phyloP scores from a whole-genome alignment of 2,888 invertebrate genomes.

The Ornithoptera priamus region DNA sequence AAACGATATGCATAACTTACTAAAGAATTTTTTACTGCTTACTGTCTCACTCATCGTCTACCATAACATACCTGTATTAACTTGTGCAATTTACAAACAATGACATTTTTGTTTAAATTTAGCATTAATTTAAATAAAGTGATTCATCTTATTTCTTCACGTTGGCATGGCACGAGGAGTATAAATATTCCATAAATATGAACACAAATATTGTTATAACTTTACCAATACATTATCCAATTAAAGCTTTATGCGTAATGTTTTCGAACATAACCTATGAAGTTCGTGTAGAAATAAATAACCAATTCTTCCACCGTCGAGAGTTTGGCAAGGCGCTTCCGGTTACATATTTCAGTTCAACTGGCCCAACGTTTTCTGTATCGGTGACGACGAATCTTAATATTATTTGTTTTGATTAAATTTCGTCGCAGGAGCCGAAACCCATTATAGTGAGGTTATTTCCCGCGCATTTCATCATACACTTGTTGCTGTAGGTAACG shows the following conservation, averaged over 20 bases:
- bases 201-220: not conserved
- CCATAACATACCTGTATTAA: not conserved
- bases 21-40: not conserved
- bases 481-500: slow-evolving; percentile 84
- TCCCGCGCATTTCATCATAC: slow-evolving; percentile 77
- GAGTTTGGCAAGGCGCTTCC: slow-evolving; percentile 23
- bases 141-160: not conserved
- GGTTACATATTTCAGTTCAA: not conserved
- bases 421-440: slow-evolving; percentile 32
- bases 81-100: slow-evolving; percentile 14
- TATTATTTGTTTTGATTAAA: not conserved
- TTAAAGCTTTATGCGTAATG: slow-evolving; percentile 15
- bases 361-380: not conserved
- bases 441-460: slow-evolving; percentile 30
- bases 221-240: not conserved
- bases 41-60: not conserved
- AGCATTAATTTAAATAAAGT: slow-evolving; percentile 6
- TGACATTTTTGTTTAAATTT: slow-evolving; percentile 1
- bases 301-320: slow-evolving; percentile 5
- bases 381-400: slow-evolving; percentile 6
- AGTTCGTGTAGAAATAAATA: slow-evolving; percentile 9
- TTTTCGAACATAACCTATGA: slow-evolving; percentile 1
- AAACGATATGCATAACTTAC: not conserved
- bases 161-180: not conserved
- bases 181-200: not conserved